Evolutionary conservation across 2,797 vertebrate species (phyloP).

Genomic region (Chaunax sp.): DNA sequence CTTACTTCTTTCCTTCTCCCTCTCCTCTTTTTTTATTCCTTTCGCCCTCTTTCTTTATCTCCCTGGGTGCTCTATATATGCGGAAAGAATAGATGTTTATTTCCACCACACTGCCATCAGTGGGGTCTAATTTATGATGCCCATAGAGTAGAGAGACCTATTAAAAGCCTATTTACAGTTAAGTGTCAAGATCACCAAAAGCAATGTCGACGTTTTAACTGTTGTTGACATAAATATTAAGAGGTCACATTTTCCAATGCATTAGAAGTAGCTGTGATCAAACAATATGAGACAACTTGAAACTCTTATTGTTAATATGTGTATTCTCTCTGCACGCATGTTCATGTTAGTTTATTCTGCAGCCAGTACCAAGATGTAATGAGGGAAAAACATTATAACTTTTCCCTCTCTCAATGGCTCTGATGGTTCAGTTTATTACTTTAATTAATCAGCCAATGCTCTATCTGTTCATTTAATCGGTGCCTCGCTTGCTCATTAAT

Average conservation of each 20-base stretch:
- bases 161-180: constrained; percentile 71
- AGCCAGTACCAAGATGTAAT: constrained; percentile 9
- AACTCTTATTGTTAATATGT: constrained; percentile 9
- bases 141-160: constrained; percentile 45
- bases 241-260: constrained; percentile 7
- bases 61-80: constrained; percentile 31
- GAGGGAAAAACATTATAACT: constrained; percentile 19
- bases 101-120: constrained; percentile 51
- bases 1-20: constrained; percentile 1
- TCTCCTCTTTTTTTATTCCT: constrained; percentile 28
- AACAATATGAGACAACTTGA: constrained; percentile 25
- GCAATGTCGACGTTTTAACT: constrained; percentile 38
- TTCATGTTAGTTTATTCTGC: not conserved
- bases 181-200: constrained; percentile 45
- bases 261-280: constrained; percentile 2
- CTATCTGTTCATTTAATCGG: constrained; percentile 25
- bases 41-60: constrained; percentile 14
- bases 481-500: constrained; percentile 38
- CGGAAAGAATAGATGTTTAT: constrained; percentile 49
- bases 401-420: constrained; percentile 30
- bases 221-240: constrained; percentile 49
- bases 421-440: constrained; percentile 44
- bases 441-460: constrained; percentile 55
- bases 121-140: constrained; percentile 58
- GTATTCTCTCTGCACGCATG: not conserved